Evolutionary conservation across 2,797 vertebrate genomes (phyloP).

Genomic region (Leptatherina wallacei): DNA sequence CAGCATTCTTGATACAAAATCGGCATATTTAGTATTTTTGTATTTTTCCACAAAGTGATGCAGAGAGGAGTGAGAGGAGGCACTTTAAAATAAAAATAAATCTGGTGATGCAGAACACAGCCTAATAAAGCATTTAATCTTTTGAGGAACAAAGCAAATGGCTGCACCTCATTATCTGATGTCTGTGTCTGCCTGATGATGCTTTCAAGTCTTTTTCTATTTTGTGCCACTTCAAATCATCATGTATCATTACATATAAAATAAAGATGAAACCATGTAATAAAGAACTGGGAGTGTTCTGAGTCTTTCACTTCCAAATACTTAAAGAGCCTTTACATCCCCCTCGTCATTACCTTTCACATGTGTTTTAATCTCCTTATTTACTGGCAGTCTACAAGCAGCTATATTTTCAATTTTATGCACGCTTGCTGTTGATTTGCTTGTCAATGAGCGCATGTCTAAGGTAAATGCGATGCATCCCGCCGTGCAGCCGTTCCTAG

Average conservation of each 20-base stretch:
- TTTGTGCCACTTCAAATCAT: not conserved
- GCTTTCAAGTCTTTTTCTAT: not conserved
- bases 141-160: not conserved
- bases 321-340: not conserved
- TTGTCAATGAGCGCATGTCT: not conserved
- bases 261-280: not conserved
- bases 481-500: slow-evolving; percentile 10
- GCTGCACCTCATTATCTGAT: no score
- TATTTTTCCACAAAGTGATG: not conserved
- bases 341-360: slow-evolving; percentile 16
- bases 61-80: accelerated
- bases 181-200: no score
- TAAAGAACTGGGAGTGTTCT: no score
- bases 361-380: slow-evolving; percentile 32
- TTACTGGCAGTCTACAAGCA: slow-evolving; percentile 31
- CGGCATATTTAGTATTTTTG: not conserved
- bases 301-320: not conserved
- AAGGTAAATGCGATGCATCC: slow-evolving; percentile 19
- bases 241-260: not conserved
- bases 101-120: not conserved
- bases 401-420: slow-evolving; percentile 58
- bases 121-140: no score
- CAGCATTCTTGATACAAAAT: not conserved
- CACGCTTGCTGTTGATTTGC: slow-evolving; percentile 53
- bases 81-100: no score